Conservation (phyloP, 2,797 vertebrate species). For the Urocyon cinereoargenteus region DNA sequence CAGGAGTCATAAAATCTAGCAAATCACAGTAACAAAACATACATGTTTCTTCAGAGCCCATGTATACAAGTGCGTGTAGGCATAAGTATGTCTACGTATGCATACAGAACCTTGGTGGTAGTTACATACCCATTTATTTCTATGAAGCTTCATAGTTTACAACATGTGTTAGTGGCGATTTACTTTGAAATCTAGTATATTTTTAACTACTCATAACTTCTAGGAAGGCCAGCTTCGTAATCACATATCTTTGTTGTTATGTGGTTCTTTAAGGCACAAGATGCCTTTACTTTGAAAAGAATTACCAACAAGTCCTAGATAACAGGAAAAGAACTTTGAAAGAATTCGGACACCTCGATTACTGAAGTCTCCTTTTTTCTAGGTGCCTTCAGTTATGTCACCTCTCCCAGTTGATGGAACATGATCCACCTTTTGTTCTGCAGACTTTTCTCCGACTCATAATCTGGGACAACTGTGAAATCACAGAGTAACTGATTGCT, state of each 20-base stretch:
- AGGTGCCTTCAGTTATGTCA: not conserved
- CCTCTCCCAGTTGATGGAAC: not conserved
- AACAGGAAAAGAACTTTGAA: not conserved
- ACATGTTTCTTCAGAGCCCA: not conserved
- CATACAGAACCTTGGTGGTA: not conserved
- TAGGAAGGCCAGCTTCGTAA: not conserved
- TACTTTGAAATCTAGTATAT: conserved; percentile 3
- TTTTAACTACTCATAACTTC: conserved; percentile 2
- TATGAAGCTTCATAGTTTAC: not conserved
- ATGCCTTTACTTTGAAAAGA: not conserved
- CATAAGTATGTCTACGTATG: not conserved
- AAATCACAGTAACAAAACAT: not conserved
- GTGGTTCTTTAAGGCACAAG: not conserved
- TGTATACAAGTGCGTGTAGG: not conserved
- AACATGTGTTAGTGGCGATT: not conserved
- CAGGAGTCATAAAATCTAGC: not conserved
- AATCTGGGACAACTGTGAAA: not conserved
- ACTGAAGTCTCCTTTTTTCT: not conserved
- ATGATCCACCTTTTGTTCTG: not conserved
- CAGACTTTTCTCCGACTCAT: not conserved
- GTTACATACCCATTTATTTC: not conserved
- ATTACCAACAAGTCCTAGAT: not conserved
- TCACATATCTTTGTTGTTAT: not conserved
- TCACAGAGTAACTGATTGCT: not conserved
- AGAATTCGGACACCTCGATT: not conserved